Conservation (phyloP, 1,140 invertebrate species). For the Ostrea denselamellosa region DNA sequence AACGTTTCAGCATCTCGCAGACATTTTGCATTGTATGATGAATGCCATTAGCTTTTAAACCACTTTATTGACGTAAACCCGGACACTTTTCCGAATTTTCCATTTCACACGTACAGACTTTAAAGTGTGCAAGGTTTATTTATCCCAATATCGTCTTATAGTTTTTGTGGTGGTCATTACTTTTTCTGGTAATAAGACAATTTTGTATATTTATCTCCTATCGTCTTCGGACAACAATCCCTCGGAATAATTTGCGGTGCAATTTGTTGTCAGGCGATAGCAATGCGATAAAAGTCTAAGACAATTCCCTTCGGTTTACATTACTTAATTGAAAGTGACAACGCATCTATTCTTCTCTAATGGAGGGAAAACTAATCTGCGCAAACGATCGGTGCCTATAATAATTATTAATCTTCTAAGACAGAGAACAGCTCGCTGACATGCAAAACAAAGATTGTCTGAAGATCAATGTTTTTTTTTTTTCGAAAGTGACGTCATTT, state of each 20-base stretch:
- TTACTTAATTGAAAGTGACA: constrained; percentile 38
- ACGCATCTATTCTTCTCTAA: background rate
- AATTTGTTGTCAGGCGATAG: constrained; percentile 37
- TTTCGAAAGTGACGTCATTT: background rate
- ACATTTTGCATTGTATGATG: background rate
- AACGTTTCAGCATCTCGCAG: background rate
- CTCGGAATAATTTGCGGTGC: constrained; percentile 17
- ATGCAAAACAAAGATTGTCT: constrained; percentile 25
- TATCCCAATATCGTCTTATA: background rate
- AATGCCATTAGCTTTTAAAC: background rate
- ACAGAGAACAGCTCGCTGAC: constrained; percentile 14
- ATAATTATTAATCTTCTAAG: constrained; percentile 33
- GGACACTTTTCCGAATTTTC: background rate
- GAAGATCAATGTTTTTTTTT: background rate
- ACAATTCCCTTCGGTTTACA: constrained; percentile 37
- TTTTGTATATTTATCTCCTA: background rate
- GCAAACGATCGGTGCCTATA: constrained; percentile 16
- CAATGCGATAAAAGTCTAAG: constrained; percentile 21
- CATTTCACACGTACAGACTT: background rate
- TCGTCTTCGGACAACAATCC: constrained; percentile 2
- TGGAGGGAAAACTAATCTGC: constrained; percentile 30
- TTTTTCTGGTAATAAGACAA: background rate
- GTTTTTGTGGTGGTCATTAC: background rate
- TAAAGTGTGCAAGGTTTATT: background rate
- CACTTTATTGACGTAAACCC: constrained; percentile 4